Evolutionary conservation across 2,113 vertebrate genomes (phyloP).

Genomic region (Macrotus californicus): DNA sequence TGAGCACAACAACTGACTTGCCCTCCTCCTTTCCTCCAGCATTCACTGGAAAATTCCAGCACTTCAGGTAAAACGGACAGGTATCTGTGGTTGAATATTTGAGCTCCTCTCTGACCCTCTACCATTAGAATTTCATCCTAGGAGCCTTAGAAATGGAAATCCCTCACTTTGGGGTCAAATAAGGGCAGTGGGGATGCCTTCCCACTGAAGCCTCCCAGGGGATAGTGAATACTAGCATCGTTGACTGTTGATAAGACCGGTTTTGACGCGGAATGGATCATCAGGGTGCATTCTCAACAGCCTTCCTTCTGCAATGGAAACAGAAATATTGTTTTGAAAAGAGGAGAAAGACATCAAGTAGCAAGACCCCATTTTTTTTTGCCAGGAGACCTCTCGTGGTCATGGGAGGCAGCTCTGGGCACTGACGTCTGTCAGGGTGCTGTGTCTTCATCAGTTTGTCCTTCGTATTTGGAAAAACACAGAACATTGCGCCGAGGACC

Average conservation of each 20-base stretch:
- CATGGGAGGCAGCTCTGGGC: too few species aligned
- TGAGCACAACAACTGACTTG: background rate
- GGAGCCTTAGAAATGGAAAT: background rate
- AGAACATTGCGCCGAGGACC: background rate
- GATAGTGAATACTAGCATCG: background rate
- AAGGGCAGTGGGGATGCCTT: fast-evolving
- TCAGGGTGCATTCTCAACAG: background rate
- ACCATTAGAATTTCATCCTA: background rate
- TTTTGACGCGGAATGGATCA: background rate
- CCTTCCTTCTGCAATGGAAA: background rate
- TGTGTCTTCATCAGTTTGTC: background rate
- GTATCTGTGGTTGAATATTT: background rate
- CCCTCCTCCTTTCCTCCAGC: background rate
- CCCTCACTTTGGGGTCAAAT: background rate
- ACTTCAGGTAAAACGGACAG: background rate
- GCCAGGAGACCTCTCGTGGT: background rate
- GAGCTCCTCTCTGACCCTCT: background rate
- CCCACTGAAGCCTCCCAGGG: background rate
- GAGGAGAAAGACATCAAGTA: background rate
- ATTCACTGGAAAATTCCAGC: background rate
- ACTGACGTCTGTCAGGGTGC: fast-evolving
- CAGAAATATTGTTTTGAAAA: background rate
- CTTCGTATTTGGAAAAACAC: background rate
- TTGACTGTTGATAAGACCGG: background rate
- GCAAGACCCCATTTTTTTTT: background rate